Percentiles rank a stretch among this genome's conserved stretches.
These are phyloP conservation scores for Drosophila mojavensis DNA, from an alignment of 1,140 invertebrate species.

Conservation along the genomic window DNA sequence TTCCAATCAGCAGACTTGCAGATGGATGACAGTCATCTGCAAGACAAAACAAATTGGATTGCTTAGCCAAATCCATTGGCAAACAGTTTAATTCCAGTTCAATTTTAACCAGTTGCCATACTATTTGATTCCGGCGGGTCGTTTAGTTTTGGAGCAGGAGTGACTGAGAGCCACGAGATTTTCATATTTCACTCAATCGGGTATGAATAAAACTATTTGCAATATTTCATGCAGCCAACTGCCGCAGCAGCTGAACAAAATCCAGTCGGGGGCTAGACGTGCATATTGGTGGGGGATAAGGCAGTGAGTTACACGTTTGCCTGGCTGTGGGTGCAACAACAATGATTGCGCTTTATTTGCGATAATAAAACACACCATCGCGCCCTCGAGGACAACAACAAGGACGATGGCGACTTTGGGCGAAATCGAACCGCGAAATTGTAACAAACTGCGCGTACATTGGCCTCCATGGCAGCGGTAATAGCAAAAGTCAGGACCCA, in stretches of 20 bases:
- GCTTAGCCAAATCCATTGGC: neutral
- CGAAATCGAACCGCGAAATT: conserved; percentile 80
- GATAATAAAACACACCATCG: conserved; percentile 83
- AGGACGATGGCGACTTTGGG: conserved; percentile 35
- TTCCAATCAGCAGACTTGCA: conserved; percentile 3
- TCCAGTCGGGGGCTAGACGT: conserved; percentile 62
- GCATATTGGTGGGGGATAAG: neutral
- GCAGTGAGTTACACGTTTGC: conserved; percentile 31
- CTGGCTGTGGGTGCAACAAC: conserved; percentile 70
- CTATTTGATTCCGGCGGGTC: neutral
- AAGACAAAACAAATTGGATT: neutral
- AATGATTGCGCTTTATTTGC: conserved; percentile 84
- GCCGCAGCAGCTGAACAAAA: conserved; percentile 64
- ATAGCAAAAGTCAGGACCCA: conserved; percentile 74
- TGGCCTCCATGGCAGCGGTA: conserved; percentile 55
- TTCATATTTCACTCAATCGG: conserved; percentile 75
- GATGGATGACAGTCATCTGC: neutral
- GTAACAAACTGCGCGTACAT: conserved; percentile 81
- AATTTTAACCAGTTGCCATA: neutral
- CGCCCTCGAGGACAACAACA: conserved; percentile 54
- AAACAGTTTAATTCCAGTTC: conserved; percentile 7
- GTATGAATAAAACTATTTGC: conserved; percentile 81
- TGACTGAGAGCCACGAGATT: conserved; percentile 23
- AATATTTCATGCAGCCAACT: conserved; percentile 74
- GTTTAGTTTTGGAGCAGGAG: conserved; percentile 15